Evolutionary conservation across 1,140 invertebrate genomes (phyloP).

Genomic region (Diploscapter pachys): DNA sequence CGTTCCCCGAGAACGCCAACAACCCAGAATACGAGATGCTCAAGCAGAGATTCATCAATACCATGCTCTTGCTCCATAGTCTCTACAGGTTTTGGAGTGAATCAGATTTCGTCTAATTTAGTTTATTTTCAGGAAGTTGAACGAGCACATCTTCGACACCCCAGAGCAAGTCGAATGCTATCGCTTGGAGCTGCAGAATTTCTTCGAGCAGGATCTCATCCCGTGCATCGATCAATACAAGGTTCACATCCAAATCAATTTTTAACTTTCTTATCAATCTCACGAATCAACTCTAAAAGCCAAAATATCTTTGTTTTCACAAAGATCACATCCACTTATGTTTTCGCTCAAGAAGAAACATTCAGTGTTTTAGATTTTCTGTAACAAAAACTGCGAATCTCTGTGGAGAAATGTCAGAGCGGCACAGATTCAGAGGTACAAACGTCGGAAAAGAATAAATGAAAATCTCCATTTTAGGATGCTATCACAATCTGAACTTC

Average conservation of each 20-base stretch:
- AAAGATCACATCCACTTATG: too few relatives aligned
- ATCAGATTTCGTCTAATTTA: not conserved
- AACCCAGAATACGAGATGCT: slow-evolving; percentile 29
- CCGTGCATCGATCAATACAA: slow-evolving; percentile 58
- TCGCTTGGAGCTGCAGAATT: slow-evolving; percentile 23
- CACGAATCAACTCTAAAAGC: not conserved
- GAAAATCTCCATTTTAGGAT: slow-evolving; percentile 31
- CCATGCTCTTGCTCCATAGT: slow-evolving; percentile 34
- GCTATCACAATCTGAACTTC: slow-evolving; percentile 47
- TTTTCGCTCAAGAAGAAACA: not conserved
- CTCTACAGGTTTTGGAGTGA: slow-evolving; percentile 22
- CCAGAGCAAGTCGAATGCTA: slow-evolving; percentile 28
- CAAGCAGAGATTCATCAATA: slow-evolving; percentile 29
- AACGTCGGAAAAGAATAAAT: slow-evolving; percentile 8
- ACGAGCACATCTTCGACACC: slow-evolving; percentile 5
- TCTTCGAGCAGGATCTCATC: slow-evolving; percentile 39
- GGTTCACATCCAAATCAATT: slow-evolving; percentile 5
- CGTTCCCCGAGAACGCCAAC: slow-evolving; percentile 7
- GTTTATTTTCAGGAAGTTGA: slow-evolving; percentile 19
- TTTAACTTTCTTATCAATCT: slow-evolving; percentile 12
- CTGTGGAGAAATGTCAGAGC: slow-evolving; percentile 50
- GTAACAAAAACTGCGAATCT: slow-evolving; percentile 48
- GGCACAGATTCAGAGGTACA: slow-evolving; percentile 42
- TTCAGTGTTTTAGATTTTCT: slow-evolving; percentile 43
- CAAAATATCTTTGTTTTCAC: too few relatives aligned